phyloP scores from a whole-genome alignment of 2,888 invertebrate genomes.

The Steinernema carpocapsae region DNA sequence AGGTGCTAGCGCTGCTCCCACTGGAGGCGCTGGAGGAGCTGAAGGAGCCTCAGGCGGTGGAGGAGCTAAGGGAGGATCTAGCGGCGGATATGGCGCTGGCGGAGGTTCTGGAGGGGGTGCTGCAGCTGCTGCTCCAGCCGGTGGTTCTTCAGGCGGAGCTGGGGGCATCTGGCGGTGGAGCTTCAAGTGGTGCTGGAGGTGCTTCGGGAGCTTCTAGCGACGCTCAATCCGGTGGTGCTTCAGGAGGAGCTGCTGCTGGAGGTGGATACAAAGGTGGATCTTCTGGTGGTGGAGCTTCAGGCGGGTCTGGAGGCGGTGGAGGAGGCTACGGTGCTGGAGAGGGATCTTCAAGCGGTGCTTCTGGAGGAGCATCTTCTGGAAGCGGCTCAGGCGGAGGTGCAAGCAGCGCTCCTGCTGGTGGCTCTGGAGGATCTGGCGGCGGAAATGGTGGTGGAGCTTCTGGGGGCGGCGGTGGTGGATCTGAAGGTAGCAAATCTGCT shows the following conservation, averaged over 20 bases:
- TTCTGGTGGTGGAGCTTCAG: not conserved
- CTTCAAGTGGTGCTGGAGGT: too few relatives aligned
- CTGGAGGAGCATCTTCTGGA: not conserved
- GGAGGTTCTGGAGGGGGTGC: too few relatives aligned
- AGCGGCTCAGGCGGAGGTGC: not conserved
- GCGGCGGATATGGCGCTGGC: too few relatives aligned
- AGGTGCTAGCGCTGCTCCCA: not conserved
- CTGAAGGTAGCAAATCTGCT: too few relatives aligned
- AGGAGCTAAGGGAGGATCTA: too few relatives aligned
- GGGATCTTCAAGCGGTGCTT: too few relatives aligned
- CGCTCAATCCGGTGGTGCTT: not conserved
- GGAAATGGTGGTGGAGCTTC: not conserved
- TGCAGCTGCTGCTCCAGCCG: not conserved
- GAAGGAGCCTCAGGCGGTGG: not conserved
- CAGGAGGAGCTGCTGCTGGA: not conserved
- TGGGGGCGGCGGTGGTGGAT: not conserved
- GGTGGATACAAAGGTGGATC: not conserved
- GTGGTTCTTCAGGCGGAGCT: not conserved
- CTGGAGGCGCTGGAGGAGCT: not conserved
- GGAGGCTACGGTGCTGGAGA: not conserved
- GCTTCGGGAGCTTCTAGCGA: not conserved
- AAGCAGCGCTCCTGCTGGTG: not conserved
- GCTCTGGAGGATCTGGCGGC: not conserved
- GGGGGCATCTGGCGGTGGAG: conserved; percentile 2
- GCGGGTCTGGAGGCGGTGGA: not conserved